Conservation (phyloP, 2,888 invertebrate species). For the Phalangium opilio region DNA sequence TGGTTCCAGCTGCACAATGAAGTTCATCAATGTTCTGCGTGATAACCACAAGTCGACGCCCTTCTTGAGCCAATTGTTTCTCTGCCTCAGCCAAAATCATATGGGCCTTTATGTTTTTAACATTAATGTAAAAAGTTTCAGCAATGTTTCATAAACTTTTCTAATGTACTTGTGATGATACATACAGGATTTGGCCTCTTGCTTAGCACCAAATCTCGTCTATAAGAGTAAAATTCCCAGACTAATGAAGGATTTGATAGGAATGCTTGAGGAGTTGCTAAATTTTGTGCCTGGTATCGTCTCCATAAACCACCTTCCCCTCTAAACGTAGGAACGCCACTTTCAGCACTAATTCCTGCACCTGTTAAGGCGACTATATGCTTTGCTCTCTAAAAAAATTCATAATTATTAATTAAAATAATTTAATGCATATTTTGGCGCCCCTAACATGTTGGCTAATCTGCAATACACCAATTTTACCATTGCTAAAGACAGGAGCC, state of each 20-base stretch:
- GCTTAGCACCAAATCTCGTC: constrained; percentile 57
- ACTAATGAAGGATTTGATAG: constrained; percentile 55
- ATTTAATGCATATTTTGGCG: too few relatives aligned
- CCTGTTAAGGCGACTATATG: constrained; percentile 53
- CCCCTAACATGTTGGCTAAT: too few relatives aligned
- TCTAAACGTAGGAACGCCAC: constrained; percentile 72
- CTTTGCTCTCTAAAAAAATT: constrained; percentile 42
- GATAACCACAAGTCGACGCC: constrained; percentile 39
- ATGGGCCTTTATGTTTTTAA: constrained; percentile 55
- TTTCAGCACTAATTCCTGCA: constrained; percentile 68
- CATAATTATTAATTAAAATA: too few relatives aligned
- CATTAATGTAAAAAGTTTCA: too few relatives aligned
- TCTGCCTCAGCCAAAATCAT: constrained; percentile 51
- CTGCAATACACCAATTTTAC: too few relatives aligned
- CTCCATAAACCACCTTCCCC: constrained; percentile 71
- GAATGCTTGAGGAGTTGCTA: constrained; percentile 53
- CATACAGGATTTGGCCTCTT: constrained; percentile 52
- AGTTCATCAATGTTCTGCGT: constrained; percentile 51
- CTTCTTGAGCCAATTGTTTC: constrained; percentile 36
- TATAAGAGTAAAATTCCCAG: constrained; percentile 81
- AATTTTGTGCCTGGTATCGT: constrained; percentile 46
- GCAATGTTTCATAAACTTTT: too few relatives aligned
- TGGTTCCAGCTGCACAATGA: constrained; percentile 43
- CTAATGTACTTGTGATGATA: too few relatives aligned
- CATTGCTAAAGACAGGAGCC: too few relatives aligned